Base-by-base conservation (phyloP, 92 coral and sea anemone genomes). In the Zoanthus gigantus region DNA sequence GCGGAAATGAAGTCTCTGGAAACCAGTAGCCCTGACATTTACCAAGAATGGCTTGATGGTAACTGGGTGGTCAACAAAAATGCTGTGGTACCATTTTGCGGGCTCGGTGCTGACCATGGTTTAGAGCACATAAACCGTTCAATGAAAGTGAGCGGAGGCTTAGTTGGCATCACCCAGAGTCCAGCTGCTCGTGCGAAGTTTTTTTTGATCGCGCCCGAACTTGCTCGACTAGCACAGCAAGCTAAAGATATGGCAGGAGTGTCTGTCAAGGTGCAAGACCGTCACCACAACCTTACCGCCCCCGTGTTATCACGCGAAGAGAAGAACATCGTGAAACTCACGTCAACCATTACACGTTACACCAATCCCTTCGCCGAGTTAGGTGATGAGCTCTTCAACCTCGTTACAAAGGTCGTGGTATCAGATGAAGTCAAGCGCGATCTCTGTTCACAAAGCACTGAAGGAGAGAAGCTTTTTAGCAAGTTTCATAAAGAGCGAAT, bases 381-480 rank as follows among this genome's bases (percentile, higher is more conserved):
- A 34, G 42, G 42, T 34, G 42, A 34, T 34, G 42, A 34, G 42
- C 42, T 34, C 42, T 34, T 34, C 42, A 34, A 34, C 42, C 42
- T 34, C 42, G 42, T 34, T 34, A 34, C 42, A 34, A 34, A 34
- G 42, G 42, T 34, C 42, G 42, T 34, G 42, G 42, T 34, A 34
- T 14, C 65, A 10, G 65, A 58, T 14, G n/a, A 58, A 0, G 65
- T 31, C 12, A 58, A 14, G 65, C 65, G 65, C 16, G 16, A 58
- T 14, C 65, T 58, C 16, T 58, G 65, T 58, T 10, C 65, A 65
- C 83, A 86, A 60, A 60, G 74, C 48, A 60, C 71, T 56, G 72
- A 37, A 42, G 74, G 74, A 68, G 74, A 87, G 68, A 68, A 18
- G 45, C 32, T 87, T 46, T 79, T 87, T 12, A 52, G n/a, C 65